Evolutionary conservation across 2,797 vertebrate genomes (phyloP), one percentile per base, ranked within the genome.

Genomic region (Sylvia borin): DNA sequence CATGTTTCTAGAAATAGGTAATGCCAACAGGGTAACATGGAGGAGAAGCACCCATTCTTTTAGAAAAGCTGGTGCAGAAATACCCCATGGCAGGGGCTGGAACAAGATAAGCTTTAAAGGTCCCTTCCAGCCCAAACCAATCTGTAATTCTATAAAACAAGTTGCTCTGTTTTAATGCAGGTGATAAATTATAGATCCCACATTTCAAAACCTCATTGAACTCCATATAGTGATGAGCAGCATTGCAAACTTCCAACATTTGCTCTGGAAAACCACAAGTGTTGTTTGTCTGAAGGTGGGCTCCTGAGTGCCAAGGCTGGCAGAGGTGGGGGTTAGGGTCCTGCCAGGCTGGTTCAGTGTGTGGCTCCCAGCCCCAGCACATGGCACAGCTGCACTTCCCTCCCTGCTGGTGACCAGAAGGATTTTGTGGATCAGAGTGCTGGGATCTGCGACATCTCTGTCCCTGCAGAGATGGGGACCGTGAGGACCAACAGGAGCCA

Each of bases 321-420:
- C 79, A 73, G 53, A 32, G 22, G 27, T 0, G 4, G 47, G 47
- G 19, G 4, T 6, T 6, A 9, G 26, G 17, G 32, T 29, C 5
- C 22, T 86, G 38, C 32, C 1, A 1, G 50, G 15, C 42, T 25
- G 21, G 3, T 22, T 55, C 3, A 16, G 75, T 1, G 4, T 0
- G 0, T 13, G 43, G 20, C 22, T 89, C 48, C 73, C 65, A 36
- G 7, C 48, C 36, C 25, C 10, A 76, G 42, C 27, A 11, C 47
- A 2, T 0, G 0, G 43, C 45, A 47, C 1, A 7, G 40, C 64
- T 57, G 51, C n/a, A 11, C 25, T 26, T 36, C 42, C 42, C 34
- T 64, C 53, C 29, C 32, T 58, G 29, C 43, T 50, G 58, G 51
- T 32, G 38, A 47, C 72, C 24, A 18, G 26, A 68, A 19, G 26